These are phyloP conservation scores for Cottus gobio DNA, from an alignment of 2,113 vertebrate species.

Conservation along the genomic window DNA sequence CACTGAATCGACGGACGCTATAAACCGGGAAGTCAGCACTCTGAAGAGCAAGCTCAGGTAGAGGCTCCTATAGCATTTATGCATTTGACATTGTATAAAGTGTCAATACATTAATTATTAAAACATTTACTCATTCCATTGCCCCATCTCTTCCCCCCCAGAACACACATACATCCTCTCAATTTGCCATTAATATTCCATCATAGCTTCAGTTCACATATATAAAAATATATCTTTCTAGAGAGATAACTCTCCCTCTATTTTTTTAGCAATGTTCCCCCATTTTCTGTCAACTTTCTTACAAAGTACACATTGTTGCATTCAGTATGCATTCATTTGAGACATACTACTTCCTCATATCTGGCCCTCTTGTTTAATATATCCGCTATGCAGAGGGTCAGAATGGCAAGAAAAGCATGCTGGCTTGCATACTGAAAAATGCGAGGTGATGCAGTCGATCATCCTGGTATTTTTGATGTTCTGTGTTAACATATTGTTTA, in stretches of 20 bases:
- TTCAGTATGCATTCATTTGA: too few relatives aligned
- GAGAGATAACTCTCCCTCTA: background rate
- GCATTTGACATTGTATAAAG: background rate
- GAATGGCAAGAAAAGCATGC: too few relatives aligned
- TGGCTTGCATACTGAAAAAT: too few relatives aligned
- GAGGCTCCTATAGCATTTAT: background rate
- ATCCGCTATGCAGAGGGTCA: too few relatives aligned
- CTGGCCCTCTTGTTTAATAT: too few relatives aligned
- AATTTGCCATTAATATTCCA: background rate
- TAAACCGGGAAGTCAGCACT: constrained; percentile 89
- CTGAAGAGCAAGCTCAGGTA: constrained; percentile 90
- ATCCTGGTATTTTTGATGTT: too few relatives aligned
- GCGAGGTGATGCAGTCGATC: too few relatives aligned
- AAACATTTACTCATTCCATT: background rate
- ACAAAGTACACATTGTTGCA: background rate
- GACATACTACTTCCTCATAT: too few relatives aligned
- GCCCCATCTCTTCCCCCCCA: background rate
- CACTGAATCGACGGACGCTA: constrained; percentile 82
- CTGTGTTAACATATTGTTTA: too few relatives aligned
- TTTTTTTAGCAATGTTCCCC: background rate
- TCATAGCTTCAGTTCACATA: background rate
- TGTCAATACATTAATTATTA: background rate
- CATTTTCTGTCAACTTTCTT: background rate
- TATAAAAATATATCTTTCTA: background rate
- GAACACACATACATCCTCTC: background rate